phyloP scores from a whole-genome alignment of 1,140 invertebrate genomes.

The Magallana gigas region DNA sequence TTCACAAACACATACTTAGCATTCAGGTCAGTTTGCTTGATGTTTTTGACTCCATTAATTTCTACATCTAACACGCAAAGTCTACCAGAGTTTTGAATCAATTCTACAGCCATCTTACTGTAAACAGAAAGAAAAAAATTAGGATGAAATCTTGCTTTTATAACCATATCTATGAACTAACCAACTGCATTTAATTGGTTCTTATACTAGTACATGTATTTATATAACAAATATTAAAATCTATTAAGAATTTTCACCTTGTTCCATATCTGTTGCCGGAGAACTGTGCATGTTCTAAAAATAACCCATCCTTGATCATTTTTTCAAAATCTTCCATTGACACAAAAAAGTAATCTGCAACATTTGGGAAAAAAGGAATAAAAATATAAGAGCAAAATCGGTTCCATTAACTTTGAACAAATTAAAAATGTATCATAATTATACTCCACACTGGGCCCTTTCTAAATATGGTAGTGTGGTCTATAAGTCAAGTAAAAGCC shows the following conservation, averaged over 20 bases:
- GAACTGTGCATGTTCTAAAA: constrained; percentile 95
- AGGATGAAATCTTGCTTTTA: background rate
- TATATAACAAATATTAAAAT: no score
- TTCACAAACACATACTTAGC: constrained; percentile 95
- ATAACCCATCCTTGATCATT: constrained; percentile 89
- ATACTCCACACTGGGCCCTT: no score
- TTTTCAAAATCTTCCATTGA: constrained; percentile 86
- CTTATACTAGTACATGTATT: no score
- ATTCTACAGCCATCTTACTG: constrained; percentile 92
- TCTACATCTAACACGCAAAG: constrained; percentile 98
- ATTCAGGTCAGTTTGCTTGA: constrained; percentile 91
- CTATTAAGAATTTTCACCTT: constrained; percentile 82
- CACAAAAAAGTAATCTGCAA: constrained; percentile 94
- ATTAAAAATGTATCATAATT: no score
- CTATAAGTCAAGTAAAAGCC: no score
- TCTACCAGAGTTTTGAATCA: constrained; percentile 88
- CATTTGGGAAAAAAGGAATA: constrained; percentile 33
- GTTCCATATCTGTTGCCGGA: constrained; percentile 98
- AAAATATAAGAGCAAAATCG: background rate
- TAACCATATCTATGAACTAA: no score
- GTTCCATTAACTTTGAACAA: no score
- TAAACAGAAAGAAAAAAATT: constrained; percentile 58
- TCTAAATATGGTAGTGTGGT: no score
- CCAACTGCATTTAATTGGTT: no score
- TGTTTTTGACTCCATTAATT: constrained; percentile 95